phyloP scores from a whole-genome alignment of 2,797 vertebrate species.

The Sebastes wilsoni region DNA sequence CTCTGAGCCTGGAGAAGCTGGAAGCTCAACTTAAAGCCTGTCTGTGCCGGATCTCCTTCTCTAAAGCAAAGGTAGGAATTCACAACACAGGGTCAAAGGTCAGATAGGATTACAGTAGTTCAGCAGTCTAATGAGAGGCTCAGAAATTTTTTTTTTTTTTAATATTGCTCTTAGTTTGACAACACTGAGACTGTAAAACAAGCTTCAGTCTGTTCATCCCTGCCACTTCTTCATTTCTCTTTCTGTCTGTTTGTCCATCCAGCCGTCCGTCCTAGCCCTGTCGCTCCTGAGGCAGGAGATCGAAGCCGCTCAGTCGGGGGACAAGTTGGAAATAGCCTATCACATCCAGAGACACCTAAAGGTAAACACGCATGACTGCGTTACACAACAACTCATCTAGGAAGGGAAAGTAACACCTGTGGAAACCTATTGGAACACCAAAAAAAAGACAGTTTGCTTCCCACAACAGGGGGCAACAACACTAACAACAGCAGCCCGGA shows the following conservation, averaged over 20 bases:
- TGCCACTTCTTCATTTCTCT: neutral
- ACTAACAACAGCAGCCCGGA: neutral
- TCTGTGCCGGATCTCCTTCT: conserved; percentile 92
- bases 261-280: conserved; percentile 96
- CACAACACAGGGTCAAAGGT: neutral
- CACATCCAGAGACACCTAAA: conserved; percentile 94
- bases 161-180: neutral
- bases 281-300: conserved; percentile 94
- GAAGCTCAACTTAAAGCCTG: conserved; percentile 98
- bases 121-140: neutral
- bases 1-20: conserved; percentile 91
- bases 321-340: conserved; percentile 90
- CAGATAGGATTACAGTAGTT: neutral
- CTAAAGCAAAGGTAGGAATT: conserved; percentile 93
- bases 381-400: neutral
- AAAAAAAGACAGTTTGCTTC: neutral
- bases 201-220: neutral
- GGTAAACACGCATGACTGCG: conserved; percentile 73
- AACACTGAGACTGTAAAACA: neutral
- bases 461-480: too few species aligned
- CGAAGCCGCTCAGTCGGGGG: conserved; percentile 87
- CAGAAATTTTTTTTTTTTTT: neutral
- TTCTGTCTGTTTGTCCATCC: neutral
- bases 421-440: neutral
- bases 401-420: neutral